Evolutionary conservation across 2,797 vertebrate genomes (phyloP), one percentile per base, ranked within the genome.

Genomic region (Microcaecilia unicolor): DNA sequence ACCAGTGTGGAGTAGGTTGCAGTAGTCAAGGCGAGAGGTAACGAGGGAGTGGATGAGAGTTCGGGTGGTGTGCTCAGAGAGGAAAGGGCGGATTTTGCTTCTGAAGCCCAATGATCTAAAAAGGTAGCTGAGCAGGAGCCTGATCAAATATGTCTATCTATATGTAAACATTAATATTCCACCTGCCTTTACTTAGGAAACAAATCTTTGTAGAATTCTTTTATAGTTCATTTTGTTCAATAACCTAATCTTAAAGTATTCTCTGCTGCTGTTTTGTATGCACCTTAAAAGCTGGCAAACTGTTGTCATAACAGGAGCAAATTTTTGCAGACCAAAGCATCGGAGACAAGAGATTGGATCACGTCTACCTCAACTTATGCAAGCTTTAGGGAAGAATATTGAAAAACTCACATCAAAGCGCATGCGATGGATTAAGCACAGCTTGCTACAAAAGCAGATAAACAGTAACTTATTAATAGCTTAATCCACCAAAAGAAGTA

Each of bases 261-360:
- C 35, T 5, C 42, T 49, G 19, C 9, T 10, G 8, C 17, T 38
- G 22, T 17, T 55, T 51, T 37, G 34, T 15, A 41, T 22, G 25
- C 44, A 27, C 40, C 27, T 48, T 49, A 54, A 51, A 18, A 56
- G 17, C 4, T 8, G 31, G 6, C 15, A 56, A 47, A 47, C 31
- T 51, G 12, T 2, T 43, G 27, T 37, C 40, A 28, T 6, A 51
- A 27, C 2, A 54, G 18, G 47, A 16, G 1, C 27, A 6, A 22
- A 35, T 27, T 23, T 8, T 22, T 15, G 10, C 12, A 42, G 32
- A 35, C n/a, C n/a, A 7, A 40, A 39, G 14, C n/a, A n/a, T n/a
- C n/a, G n/a, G n/a, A n/a, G n/a, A n/a, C n/a, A n/a, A n/a, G 33
- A 11, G 12, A 34, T 34, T 28, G 5, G 4, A 6, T 10, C 13